phyloP scores from a whole-genome alignment of 2,888 invertebrate genomes.

The Amphipyra tragopoginis region DNA sequence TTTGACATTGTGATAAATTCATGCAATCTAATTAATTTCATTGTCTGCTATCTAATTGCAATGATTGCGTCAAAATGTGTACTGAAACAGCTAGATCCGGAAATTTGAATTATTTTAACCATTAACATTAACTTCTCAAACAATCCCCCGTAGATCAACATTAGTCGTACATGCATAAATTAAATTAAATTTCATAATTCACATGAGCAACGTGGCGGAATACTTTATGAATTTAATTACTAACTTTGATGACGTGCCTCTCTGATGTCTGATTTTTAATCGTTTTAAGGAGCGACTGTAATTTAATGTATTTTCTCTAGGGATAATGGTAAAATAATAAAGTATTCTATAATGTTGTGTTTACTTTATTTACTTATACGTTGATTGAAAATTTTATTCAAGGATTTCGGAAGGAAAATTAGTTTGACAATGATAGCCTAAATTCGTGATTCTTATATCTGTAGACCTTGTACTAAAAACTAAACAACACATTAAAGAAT shows the following conservation, averaged over 20 bases:
- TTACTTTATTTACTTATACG: not conserved
- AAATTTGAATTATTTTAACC: slow-evolving; percentile 30
- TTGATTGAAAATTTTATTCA: not conserved
- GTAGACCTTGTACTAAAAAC: not conserved
- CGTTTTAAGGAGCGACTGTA: slow-evolving; percentile 39
- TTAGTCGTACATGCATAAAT: slow-evolving; percentile 52
- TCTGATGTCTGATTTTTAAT: slow-evolving; percentile 50
- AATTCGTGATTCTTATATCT: not conserved
- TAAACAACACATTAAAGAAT: not conserved
- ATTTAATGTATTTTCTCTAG: slow-evolving; percentile 21
- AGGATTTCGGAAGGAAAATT: not conserved
- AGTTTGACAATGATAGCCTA: not conserved
- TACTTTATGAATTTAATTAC: slow-evolving; percentile 59
- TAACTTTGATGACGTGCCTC: slow-evolving; percentile 54
- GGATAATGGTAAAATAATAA: slow-evolving; percentile 11
- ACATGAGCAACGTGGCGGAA: slow-evolving; percentile 52
- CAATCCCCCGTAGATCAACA: slow-evolving; percentile 44
- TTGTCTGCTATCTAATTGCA: slow-evolving; percentile 7
- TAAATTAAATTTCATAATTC: slow-evolving; percentile 55
- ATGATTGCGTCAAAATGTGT: slow-evolving; percentile 19
- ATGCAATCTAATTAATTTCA: slow-evolving; percentile 1
- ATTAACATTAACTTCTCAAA: slow-evolving; percentile 31
- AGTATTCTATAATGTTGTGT: not conserved
- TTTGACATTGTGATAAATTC: slow-evolving; percentile 1
- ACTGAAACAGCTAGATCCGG: slow-evolving; percentile 21